phyloP scores from a whole-genome alignment of 2,113 vertebrate genomes.

The Malurus melanocephalus region DNA sequence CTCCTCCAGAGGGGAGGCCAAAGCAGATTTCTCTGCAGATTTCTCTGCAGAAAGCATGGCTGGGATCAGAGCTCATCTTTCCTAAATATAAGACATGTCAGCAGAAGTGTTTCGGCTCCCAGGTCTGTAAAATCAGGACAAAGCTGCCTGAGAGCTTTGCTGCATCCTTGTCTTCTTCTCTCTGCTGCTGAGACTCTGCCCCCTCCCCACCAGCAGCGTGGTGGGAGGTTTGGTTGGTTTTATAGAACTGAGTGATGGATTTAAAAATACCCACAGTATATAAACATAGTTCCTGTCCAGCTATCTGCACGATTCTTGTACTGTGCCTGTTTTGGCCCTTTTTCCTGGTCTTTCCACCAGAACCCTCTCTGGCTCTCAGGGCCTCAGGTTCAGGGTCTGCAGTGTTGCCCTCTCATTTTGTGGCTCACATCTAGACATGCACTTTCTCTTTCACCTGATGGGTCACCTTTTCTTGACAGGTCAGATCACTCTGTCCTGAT shows the following conservation, averaged over 20 bases:
- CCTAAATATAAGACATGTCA: background rate
- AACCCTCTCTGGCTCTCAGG: background rate
- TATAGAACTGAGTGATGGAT: background rate
- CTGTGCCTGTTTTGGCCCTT: background rate
- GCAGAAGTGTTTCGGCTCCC: background rate
- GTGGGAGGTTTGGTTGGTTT: constrained; percentile 21
- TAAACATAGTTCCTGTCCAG: background rate
- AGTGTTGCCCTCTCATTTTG: background rate
- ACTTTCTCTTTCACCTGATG: background rate
- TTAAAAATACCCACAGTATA: background rate
- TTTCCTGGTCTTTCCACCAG: background rate
- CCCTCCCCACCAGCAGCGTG: background rate
- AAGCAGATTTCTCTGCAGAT: background rate
- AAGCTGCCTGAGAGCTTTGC: background rate
- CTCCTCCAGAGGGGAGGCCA: background rate
- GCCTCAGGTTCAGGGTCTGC: background rate
- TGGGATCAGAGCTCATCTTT: background rate
- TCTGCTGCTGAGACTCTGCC: background rate
- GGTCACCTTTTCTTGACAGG: background rate
- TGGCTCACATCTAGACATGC: background rate
- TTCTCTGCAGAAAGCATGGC: background rate
- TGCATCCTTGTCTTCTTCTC: background rate
- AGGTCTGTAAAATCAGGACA: background rate
- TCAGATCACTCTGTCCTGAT: background rate
- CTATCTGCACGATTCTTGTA: background rate